phyloP scores from a whole-genome alignment of 2,888 invertebrate species.

The Eristalis tenax region DNA sequence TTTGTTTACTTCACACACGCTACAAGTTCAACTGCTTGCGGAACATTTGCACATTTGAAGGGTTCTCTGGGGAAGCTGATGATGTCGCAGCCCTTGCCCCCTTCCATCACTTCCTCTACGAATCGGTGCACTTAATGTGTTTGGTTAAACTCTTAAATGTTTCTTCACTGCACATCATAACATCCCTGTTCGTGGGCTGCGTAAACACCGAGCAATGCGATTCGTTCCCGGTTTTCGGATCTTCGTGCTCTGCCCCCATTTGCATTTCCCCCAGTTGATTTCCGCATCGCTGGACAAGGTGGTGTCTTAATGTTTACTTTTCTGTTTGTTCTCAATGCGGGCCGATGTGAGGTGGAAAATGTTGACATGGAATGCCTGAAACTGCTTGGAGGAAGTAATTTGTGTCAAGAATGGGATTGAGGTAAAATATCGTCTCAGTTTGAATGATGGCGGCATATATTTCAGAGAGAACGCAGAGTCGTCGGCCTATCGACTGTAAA shows the following conservation, averaged over 20 bases:
- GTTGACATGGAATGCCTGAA: slow-evolving; percentile 7
- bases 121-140: slow-evolving; percentile 10
- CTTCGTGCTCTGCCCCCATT: slow-evolving; percentile 4
- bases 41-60: background rate
- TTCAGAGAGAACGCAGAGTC: too few species aligned
- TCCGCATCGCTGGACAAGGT: slow-evolving; percentile 58
- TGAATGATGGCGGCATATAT: too few species aligned
- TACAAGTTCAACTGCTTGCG: background rate
- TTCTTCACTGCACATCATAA: slow-evolving; percentile 26
- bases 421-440: too few species aligned
- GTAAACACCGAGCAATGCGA: slow-evolving; percentile 29
- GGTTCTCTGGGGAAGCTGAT: background rate
- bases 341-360: slow-evolving; percentile 6
- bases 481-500: too few species aligned
- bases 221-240: background rate
- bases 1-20: background rate
- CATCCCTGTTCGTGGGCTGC: slow-evolving; percentile 37
- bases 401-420: too few species aligned
- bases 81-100: background rate
- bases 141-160: background rate
- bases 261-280: slow-evolving; percentile 37
- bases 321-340: slow-evolving; percentile 19
- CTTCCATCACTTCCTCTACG: too few species aligned
- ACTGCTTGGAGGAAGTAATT: too few species aligned
- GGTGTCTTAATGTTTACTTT: slow-evolving; percentile 43